A percentile compares a stretch with the other conserved stretches of the same genome.
phyloP scores from a whole-genome alignment of 2,797 vertebrate species.

The Austrolebias charrua region DNA sequence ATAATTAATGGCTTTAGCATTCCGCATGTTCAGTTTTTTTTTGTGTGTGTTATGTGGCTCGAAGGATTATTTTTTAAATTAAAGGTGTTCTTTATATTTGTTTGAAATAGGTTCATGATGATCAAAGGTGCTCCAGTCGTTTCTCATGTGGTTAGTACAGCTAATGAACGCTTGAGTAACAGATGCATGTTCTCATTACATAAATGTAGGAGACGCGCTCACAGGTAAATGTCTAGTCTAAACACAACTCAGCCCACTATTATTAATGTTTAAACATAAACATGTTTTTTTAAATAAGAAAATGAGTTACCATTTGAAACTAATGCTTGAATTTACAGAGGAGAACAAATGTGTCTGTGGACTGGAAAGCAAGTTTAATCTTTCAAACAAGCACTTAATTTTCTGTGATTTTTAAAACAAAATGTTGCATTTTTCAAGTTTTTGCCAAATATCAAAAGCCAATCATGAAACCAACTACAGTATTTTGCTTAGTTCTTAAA shows the following conservation, averaged over 20 bases:
- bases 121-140: slow-evolving; percentile 31
- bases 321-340: no score
- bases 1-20: slow-evolving; percentile 18
- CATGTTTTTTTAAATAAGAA: neutral
- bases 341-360: no score
- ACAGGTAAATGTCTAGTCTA: slow-evolving; percentile 4
- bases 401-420: no score
- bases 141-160: slow-evolving; percentile 24
- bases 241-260: neutral
- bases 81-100: slow-evolving; percentile 3
- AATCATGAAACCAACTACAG: no score
- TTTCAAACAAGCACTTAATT: no score
- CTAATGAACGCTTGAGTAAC: slow-evolving; percentile 3
- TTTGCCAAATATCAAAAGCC: no score
- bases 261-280: neutral
- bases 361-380: no score
- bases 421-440: no score
- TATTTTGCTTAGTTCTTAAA: no score
- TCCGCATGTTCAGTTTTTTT: slow-evolving; percentile 10
- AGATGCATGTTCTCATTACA: neutral
- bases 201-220: neutral
- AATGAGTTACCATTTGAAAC: no score
- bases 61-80: slow-evolving; percentile 4
- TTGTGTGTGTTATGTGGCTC: slow-evolving; percentile 4
- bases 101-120: slow-evolving; percentile 15